Percentiles rank a stretch among this genome's conserved stretches.
Evolutionary conservation across 2,113 vertebrate species (phyloP).

Genomic region (Chauna torquata): DNA sequence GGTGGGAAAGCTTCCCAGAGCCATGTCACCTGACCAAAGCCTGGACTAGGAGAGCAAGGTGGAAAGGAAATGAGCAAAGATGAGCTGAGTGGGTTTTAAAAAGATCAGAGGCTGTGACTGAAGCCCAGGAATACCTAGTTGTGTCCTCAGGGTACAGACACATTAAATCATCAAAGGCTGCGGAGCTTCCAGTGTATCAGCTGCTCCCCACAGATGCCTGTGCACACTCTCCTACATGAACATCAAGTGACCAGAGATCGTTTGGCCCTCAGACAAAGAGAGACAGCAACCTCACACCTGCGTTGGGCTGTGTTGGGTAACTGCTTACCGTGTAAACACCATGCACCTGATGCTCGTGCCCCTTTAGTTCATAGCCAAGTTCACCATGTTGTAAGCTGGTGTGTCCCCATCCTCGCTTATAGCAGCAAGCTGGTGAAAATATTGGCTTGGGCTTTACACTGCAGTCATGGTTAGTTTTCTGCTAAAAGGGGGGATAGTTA

Average conservation of each 20-base stretch:
- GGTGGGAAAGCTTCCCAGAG: constrained; percentile 67
- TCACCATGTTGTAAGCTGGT: neutral
- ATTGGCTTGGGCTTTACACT: neutral
- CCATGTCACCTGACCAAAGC: constrained; percentile 54
- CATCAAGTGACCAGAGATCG: neutral
- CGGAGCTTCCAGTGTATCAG: neutral
- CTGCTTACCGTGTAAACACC: neutral
- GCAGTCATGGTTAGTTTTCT: neutral
- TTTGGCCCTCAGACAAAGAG: neutral
- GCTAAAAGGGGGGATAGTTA: neutral
- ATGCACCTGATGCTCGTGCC: neutral
- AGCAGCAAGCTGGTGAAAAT: neutral
- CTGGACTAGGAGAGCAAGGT: constrained; percentile 1
- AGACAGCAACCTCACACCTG: neutral
- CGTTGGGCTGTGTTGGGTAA: neutral
- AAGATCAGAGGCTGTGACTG: neutral
- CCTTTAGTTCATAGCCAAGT: neutral
- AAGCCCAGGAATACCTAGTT: neutral
- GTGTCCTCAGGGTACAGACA: constrained; percentile 40
- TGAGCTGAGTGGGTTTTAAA: neutral
- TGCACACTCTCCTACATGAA: neutral
- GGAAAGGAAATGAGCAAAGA: constrained; percentile 11
- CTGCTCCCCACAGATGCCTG: neutral
- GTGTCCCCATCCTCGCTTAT: neutral
- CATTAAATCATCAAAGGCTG: constrained; percentile 47